These are phyloP conservation scores for Erebia ligea DNA, from an alignment of 2,888 invertebrate species.

Conservation along the genomic window DNA sequence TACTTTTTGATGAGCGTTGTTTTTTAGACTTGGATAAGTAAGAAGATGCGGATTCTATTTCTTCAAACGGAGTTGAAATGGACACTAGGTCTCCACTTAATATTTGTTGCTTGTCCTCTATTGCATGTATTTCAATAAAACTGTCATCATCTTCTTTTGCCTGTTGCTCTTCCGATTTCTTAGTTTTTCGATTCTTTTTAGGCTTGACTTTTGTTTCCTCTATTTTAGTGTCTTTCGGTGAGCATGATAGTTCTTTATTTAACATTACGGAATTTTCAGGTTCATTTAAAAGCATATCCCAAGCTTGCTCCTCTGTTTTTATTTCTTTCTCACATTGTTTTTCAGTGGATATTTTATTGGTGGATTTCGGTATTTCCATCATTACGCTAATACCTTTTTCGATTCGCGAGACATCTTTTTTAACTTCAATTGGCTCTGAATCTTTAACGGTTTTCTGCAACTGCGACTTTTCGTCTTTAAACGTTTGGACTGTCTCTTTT, in stretches of 20 bases:
- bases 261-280: constrained; percentile 51
- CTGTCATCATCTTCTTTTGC: constrained; percentile 70
- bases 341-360: constrained; percentile 19
- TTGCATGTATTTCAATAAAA: constrained; percentile 77
- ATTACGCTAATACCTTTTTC: constrained; percentile 23
- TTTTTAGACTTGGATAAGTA: constrained; percentile 63
- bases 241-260: constrained; percentile 45
- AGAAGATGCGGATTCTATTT: constrained; percentile 56
- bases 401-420: constrained; percentile 10
- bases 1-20: constrained; percentile 59
- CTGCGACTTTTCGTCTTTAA: constrained; percentile 23
- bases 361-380: constrained; percentile 10
- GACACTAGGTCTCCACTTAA: constrained; percentile 70
- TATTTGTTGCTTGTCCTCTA: constrained; percentile 66
- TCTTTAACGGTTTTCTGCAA: constrained; percentile 18
- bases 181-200: constrained; percentile 63
- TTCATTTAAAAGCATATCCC: constrained; percentile 73
- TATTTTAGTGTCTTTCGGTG: constrained; percentile 45
- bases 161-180: constrained; percentile 63
- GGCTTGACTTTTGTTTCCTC: constrained; percentile 66
- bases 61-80: constrained; percentile 68
- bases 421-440: constrained; percentile 19
- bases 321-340: constrained; percentile 41
- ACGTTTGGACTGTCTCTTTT: constrained; percentile 27
- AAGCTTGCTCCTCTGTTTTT: constrained; percentile 74